Evolutionary conservation across 2,113 vertebrate species (phyloP).

Genomic region (Tapirus terrestris): DNA sequence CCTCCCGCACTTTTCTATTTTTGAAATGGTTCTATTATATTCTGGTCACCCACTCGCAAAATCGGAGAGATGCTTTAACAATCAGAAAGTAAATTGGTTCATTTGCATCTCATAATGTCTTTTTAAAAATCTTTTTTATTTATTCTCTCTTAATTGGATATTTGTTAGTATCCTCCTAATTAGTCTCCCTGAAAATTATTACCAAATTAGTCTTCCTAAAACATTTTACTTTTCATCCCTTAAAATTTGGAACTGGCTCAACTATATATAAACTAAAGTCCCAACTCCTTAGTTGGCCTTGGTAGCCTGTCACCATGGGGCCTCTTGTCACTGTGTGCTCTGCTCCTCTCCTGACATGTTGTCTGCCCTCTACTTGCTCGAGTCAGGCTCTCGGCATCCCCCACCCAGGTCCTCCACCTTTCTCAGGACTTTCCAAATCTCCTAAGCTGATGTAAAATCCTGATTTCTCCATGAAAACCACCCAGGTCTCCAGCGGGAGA

Average conservation of each 20-base stretch:
- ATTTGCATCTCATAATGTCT: conserved; percentile 47
- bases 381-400: background rate
- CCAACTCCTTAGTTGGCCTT: background rate
- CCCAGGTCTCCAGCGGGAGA: background rate
- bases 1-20: background rate
- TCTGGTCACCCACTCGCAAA: background rate
- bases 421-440: background rate
- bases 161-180: conserved; percentile 20
- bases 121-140: background rate
- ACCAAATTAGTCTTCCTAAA: conserved; percentile 8
- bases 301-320: background rate
- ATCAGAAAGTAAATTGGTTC: conserved; percentile 26
- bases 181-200: conserved; percentile 9
- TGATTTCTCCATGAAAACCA: background rate
- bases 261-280: background rate
- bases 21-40: background rate
- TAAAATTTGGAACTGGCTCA: background rate
- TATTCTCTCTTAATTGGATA: conserved; percentile 16
- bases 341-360: background rate
- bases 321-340: background rate
- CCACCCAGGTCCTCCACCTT: background rate
- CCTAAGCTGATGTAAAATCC: background rate
- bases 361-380: background rate
- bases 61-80: background rate
- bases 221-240: background rate